These are phyloP conservation scores for Passer montanus DNA, from an alignment of 2,113 vertebrate genomes.

Conservation along the genomic window DNA sequence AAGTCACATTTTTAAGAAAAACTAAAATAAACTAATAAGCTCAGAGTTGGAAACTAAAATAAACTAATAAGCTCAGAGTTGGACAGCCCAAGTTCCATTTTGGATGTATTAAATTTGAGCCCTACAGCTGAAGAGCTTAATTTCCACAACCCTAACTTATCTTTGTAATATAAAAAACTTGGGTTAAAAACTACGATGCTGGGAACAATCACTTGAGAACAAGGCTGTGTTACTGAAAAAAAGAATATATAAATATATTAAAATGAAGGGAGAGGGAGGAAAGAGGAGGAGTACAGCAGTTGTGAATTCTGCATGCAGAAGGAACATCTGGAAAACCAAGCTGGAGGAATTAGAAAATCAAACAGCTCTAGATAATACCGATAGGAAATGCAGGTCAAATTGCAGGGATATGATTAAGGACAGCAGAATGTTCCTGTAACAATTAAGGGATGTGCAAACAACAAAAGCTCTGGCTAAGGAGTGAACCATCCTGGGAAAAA, in stretches of 20 bases:
- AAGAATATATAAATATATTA: not conserved
- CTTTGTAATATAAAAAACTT: not conserved
- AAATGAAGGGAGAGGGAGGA: not conserved
- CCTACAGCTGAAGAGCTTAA: not conserved
- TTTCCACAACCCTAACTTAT: not conserved
- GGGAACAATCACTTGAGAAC: not conserved
- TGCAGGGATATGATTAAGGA: conserved; percentile 62
- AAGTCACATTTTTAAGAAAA: not conserved
- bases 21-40: not conserved
- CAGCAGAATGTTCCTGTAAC: conserved; percentile 58
- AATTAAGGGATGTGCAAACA: conserved; percentile 56
- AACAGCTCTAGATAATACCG: conserved; percentile 20
- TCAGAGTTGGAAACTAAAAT: not conserved
- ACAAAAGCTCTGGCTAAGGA: conserved; percentile 26
- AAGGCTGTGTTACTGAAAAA: not conserved
- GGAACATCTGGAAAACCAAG: conserved; percentile 46
- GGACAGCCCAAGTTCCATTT: not conserved
- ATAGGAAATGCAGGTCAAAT: conserved; percentile 59
- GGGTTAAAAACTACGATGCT: not conserved
- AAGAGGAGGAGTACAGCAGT: not conserved
- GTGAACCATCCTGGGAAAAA: not conserved
- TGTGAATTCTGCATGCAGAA: conserved; percentile 15
- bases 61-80: not conserved
- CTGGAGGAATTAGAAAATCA: conserved; percentile 43
- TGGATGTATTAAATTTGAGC: not conserved